Evolutionary conservation across 2,113 vertebrate species (phyloP).

Genomic region (Corvus moneduloides): DNA sequence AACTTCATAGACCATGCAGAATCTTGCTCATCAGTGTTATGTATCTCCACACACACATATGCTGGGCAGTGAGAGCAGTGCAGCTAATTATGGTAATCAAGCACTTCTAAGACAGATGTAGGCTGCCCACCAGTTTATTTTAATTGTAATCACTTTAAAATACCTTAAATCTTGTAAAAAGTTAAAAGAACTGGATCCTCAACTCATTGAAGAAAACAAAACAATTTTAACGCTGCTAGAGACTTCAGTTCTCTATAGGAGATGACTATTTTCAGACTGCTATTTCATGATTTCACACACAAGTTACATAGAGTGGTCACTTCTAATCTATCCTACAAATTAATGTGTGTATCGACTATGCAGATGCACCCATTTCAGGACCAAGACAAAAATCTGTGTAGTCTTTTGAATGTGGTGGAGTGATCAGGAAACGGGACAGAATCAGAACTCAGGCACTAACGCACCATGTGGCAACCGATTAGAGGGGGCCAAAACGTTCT

Average conservation of each 20-base stretch:
- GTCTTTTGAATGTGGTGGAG: neutral
- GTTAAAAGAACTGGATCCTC: neutral
- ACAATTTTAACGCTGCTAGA: neutral
- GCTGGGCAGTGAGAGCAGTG: neutral
- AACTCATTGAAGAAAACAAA: neutral
- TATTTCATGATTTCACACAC: neutral
- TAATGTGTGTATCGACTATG: neutral
- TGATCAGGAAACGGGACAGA: neutral
- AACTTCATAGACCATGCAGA: neutral
- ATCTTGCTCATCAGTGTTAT: neutral
- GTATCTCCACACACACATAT: neutral
- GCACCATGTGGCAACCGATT: accelerated
- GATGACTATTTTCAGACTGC: neutral
- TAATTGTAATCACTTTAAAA: neutral
- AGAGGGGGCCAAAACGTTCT: neutral
- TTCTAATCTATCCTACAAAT: neutral
- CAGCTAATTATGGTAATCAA: neutral
- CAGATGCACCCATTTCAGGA: neutral
- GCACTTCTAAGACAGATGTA: neutral
- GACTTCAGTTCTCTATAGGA: neutral
- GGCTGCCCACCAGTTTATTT: neutral
- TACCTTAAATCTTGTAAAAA: neutral
- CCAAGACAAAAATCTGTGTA: neutral
- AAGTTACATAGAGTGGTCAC: neutral
- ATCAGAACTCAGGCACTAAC: neutral